Evolutionary conservation across 2,113 vertebrate species (phyloP), one percentile per base, ranked within the genome.

Genomic region (Nothobranchius furzeri): DNA sequence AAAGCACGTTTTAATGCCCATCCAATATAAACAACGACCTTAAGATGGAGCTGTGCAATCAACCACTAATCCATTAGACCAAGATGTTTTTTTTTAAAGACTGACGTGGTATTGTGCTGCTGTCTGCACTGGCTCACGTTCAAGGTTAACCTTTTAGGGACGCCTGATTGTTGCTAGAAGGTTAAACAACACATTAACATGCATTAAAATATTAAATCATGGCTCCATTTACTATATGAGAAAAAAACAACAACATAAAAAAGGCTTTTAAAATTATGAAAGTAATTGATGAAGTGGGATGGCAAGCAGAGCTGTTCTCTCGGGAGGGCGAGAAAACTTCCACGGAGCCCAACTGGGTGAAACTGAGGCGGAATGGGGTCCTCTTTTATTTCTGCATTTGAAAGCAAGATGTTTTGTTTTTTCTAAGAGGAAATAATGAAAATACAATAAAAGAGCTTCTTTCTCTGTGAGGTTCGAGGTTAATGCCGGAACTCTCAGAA

Each of bases 1-100:
- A 94, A 96, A 95, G 95, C 93, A 93, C 82, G 88, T 95, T 96
- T 96, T 96, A 96, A 96, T 96, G 95, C 94, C 94, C 95, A 93
- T 95, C 95, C 95, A 93, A 96, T 96, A 96, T 95, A 95, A 95
- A 95, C 89, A 91, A 94, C 93, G 93, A 93, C 93, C 93, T 94
- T 91, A 90, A 93, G 85, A 85, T 92, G 91, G 92, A 92, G 91
- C 91, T 91, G 92, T 93, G 91, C 93, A 95, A 95, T 95, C 94
- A 95, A 92, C 93, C 94, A 91, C 94, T 93, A 93, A 95, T 96
- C 95, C 93, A 96, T 98, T 96, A 96, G 89, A 91, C 65, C 9
- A 90, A 90, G 93, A 94, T 92, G 89, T 93, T 15, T 56, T 58
- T 95, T 95, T 92, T 89, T 89, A 90, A 75, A 93, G 93, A 95